Conservation (phyloP, 2,888 invertebrate species). For the Dolichopus griseipennis region DNA sequence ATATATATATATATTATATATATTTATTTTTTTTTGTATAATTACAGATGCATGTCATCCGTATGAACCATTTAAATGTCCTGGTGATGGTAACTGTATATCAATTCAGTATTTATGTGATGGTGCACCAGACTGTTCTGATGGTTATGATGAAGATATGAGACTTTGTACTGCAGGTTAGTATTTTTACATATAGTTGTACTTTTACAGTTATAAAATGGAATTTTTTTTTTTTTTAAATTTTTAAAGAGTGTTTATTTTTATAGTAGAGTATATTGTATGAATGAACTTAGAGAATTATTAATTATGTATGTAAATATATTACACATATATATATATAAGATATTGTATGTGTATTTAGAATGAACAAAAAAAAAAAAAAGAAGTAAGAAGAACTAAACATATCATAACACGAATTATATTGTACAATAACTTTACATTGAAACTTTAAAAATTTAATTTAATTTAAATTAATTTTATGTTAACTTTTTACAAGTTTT, state of each 20-base stretch:
- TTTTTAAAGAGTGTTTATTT: not conserved
- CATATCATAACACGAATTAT: too few species aligned
- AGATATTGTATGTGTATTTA: too few species aligned
- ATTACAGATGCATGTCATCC: constrained; percentile 72
- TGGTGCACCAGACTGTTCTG: constrained; percentile 87
- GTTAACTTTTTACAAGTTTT: too few species aligned
- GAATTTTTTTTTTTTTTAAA: constrained; percentile 7
- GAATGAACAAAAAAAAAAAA: too few species aligned
- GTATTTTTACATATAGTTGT: constrained; percentile 21
- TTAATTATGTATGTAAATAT: not conserved
- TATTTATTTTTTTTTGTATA: not conserved
- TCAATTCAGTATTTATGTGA: constrained; percentile 95
- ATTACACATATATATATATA: too few species aligned
- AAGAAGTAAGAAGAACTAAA: too few species aligned
- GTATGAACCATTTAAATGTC: constrained; percentile 94
- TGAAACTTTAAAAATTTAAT: too few species aligned
- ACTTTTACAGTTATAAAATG: not conserved
- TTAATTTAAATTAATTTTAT: too few species aligned
- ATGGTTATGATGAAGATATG: constrained; percentile 92
- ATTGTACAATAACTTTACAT: too few species aligned
- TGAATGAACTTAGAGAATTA: constrained; percentile 16
- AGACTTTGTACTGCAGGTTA: constrained; percentile 89
- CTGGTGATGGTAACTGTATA: constrained; percentile 87
- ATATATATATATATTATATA: not conserved
- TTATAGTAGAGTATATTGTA: too few species aligned